phyloP scores from a whole-genome alignment of 2,888 invertebrate species.

The Ormia ochracea region DNA sequence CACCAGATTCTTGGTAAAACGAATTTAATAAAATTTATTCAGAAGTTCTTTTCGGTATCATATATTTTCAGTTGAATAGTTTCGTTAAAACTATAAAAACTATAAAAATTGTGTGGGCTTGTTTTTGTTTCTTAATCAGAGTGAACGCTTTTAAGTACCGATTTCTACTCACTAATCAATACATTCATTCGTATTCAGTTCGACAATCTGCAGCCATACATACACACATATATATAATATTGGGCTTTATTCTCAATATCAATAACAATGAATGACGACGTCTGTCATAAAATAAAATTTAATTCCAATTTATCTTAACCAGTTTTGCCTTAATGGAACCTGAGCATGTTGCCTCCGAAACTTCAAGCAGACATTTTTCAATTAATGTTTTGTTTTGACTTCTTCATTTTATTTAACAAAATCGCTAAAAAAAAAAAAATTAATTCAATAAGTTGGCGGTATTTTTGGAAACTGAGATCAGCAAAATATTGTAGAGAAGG shows the following conservation, averaged over 20 bases:
- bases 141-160: too few relatives aligned
- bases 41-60: too few relatives aligned
- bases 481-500: neutral
- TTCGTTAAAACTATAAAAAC: too few relatives aligned
- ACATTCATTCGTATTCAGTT: too few relatives aligned
- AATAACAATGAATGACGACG: neutral
- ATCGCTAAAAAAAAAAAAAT: neutral
- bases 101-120: too few relatives aligned
- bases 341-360: neutral
- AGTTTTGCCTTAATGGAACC: constrained; percentile 13
- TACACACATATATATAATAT: neutral
- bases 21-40: too few relatives aligned
- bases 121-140: too few relatives aligned
- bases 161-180: too few relatives aligned
- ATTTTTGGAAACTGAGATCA: neutral
- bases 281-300: constrained; percentile 55
- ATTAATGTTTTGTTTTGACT: constrained; percentile 57
- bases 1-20: too few relatives aligned
- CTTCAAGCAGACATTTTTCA: constrained; percentile 1
- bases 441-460: neutral
- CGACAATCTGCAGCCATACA: neutral
- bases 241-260: neutral
- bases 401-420: constrained; percentile 31
- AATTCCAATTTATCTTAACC: constrained; percentile 57
- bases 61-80: too few relatives aligned